Conservation (phyloP, 1,140 invertebrate species). For the Chrysoperla carnea region DNA sequence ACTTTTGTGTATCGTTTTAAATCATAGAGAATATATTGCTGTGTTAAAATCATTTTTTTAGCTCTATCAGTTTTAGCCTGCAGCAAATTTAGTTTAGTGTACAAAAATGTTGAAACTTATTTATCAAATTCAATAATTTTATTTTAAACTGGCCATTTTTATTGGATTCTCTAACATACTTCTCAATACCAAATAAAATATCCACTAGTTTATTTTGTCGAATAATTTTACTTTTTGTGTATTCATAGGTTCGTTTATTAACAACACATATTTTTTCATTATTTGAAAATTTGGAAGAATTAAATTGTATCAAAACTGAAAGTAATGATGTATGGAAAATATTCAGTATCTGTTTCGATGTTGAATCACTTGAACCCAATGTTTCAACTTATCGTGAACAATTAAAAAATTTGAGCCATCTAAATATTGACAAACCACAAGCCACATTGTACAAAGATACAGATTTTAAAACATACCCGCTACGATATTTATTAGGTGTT, state of each 20-base stretch:
- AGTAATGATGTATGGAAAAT: conserved; percentile 19
- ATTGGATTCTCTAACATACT: no score
- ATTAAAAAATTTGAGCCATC: conserved; percentile 49
- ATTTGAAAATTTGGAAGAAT: conserved; percentile 35
- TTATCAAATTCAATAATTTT: no score
- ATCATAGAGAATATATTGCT: no score
- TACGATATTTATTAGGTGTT: conserved; percentile 64
- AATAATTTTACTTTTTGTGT: no score
- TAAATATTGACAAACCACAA: conserved; percentile 40
- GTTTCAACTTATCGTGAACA: conserved; percentile 65
- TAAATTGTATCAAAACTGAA: conserved; percentile 12
- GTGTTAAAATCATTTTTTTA: no score
- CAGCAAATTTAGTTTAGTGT: no score
- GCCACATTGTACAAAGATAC: conserved; percentile 33
- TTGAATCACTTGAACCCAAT: conserved; percentile 44
- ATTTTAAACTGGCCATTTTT: no score
- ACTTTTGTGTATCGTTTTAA: no score
- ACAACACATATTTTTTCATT: conserved; percentile 53
- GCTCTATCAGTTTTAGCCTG: no score
- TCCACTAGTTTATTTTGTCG: no score
- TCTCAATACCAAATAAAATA: no score
- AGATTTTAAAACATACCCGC: conserved; percentile 34
- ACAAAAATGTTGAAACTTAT: no score
- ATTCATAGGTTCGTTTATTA: conserved; percentile 41
- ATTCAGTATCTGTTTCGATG: conserved; percentile 46